These are phyloP conservation scores for Melanotaenia nigrans DNA, from an alignment of 2,797 vertebrate genomes.

Conservation along the genomic window DNA sequence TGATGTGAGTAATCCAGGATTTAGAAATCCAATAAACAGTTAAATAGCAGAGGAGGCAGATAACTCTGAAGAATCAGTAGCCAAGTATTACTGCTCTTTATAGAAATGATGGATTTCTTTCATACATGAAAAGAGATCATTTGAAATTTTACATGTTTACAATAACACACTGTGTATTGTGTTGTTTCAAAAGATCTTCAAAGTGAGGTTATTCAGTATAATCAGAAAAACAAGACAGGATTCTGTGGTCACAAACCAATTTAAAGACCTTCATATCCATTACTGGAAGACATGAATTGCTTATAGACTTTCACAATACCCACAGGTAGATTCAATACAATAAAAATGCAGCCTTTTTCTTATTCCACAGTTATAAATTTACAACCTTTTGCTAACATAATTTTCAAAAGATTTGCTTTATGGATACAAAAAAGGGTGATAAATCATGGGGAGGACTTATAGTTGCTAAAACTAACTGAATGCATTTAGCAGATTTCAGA, in stretches of 20 bases:
- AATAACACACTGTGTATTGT: not conserved
- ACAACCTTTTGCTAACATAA: conserved; percentile 21
- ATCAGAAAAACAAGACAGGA: conserved; percentile 7
- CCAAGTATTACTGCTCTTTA: not conserved
- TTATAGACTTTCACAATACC: conserved; percentile 14
- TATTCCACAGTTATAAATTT: conserved; percentile 35
- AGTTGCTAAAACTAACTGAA: not conserved
- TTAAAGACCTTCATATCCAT: conserved; percentile 17
- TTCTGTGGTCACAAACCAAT: conserved; percentile 20
- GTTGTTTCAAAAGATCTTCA: not conserved
- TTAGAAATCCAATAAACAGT: conserved; percentile 52
- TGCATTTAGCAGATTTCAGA: conserved; percentile 43
- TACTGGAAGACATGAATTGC: conserved; percentile 6
- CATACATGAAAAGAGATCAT: not conserved
- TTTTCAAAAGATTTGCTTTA: conserved; percentile 34
- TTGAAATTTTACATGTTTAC: not conserved
- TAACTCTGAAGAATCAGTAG: not conserved
- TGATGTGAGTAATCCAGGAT: conserved; percentile 44
- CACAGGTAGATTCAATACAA: conserved; percentile 17
- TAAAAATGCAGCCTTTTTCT: conserved; percentile 20
- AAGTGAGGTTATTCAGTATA: not conserved
- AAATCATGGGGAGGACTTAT: conserved; percentile 28
- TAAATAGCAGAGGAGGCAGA: conserved; percentile 44
- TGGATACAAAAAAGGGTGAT: conserved; percentile 24
- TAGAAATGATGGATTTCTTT: not conserved